Evolutionary conservation across 2,797 vertebrate genomes (phyloP), one percentile per base, ranked within the genome.

Genomic region (Hozukius guyotensis): DNA sequence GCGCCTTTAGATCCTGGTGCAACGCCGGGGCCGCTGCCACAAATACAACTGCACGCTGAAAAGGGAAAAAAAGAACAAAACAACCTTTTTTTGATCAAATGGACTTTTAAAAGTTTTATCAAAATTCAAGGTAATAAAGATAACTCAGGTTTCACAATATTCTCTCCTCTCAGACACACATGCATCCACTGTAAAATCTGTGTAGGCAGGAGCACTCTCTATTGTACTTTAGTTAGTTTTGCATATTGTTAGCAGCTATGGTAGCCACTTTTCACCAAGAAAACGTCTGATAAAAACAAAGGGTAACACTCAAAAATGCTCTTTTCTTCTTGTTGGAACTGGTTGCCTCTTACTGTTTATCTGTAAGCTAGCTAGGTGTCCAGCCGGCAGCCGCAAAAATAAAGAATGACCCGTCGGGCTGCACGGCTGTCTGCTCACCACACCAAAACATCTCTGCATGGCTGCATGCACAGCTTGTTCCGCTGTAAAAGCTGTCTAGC

Each of bases 1-100:
- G 75, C 85, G 92, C 93, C 96, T 94, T 87, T 93, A 84, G 38
- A 89, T 80, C 90, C 95, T 1, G 94, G 80, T n/a, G 87, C 74
- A 0, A 93, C 93, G 75, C 93, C 93, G 12, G 86, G 59, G 62
- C 91, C 89, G 76, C 84, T 89, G 16, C 92, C 90, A 84, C 96
- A 99, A 32, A 99, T 88, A 25, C 97, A 96, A 85, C 96, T 95
- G 95, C 97, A 99, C 34, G 97, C 99, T 99, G 88, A 77, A 77
- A 70, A 25, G 18, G 22, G 14, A 29, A 79, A 36, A 36, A 38
- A 12, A 62, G 9, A 36, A 13, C n/a, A n/a, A 64, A 75, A 52
- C 20, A 78, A 61, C 2, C 11, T 14, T 36, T 14, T 13, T 61
- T 25, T 34, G 5, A 63, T n/a, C 20, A 25, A 46, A 22, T 12